Evolutionary conservation across 2,888 invertebrate genomes (phyloP).

Genomic region (Sinelater perroti): DNA sequence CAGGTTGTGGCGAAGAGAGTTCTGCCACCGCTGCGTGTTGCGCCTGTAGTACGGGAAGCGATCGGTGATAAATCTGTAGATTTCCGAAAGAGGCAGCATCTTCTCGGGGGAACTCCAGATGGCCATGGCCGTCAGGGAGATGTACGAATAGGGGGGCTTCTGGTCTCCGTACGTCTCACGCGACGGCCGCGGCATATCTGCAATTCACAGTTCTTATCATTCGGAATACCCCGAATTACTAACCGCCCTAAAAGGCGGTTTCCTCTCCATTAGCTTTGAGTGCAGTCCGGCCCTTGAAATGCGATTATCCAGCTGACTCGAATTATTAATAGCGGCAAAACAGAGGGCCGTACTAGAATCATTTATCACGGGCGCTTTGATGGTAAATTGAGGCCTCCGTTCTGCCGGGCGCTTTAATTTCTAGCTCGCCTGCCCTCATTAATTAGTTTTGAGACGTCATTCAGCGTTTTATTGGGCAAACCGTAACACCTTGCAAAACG

Average conservation of each 20-base stretch:
- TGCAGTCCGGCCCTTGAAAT: slow-evolving; percentile 43
- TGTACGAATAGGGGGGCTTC: slow-evolving; percentile 98
- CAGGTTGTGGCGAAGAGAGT: slow-evolving; percentile 73
- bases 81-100: slow-evolving; percentile 87
- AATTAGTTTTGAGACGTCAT: slow-evolving; percentile 8
- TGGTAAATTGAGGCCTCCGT: slow-evolving; percentile 40
- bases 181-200: slow-evolving; percentile 88
- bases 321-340: slow-evolving; percentile 46
- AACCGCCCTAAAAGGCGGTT: slow-evolving; percentile 25
- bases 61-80: slow-evolving; percentile 92
- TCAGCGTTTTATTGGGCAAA: no score
- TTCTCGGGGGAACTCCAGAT: slow-evolving; percentile 96
- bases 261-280: slow-evolving; percentile 32
- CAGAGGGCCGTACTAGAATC: slow-evolving; percentile 43
- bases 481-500: no score
- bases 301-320: slow-evolving; percentile 46
- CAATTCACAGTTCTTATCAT: slow-evolving; percentile 24
- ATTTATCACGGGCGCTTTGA: slow-evolving; percentile 44
- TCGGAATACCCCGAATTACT: slow-evolving; percentile 23
- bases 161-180: slow-evolving; percentile 96
- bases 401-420: slow-evolving; percentile 13
- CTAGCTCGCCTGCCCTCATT: background rate
- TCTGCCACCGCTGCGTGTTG: slow-evolving; percentile 79
- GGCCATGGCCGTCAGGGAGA: slow-evolving; percentile 97
- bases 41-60: slow-evolving; percentile 83